Conservation (phyloP, 1,140 invertebrate genomes). For the Chelonus insularis region DNA sequence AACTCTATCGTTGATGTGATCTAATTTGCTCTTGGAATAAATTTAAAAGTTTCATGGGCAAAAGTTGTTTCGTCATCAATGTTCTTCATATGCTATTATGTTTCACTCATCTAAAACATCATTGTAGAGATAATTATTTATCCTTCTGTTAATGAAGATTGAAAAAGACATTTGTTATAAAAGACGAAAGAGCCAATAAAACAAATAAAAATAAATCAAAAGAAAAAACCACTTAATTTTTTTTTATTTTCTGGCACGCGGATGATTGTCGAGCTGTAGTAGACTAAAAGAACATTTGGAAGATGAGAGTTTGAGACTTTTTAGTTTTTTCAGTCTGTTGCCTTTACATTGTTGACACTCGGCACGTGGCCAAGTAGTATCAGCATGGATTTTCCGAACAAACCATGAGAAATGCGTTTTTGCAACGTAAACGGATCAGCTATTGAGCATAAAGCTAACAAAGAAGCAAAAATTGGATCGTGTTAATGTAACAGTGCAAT, state of each 20-base stretch:
- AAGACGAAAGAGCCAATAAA: too few relatives aligned
- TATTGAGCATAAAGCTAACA: not conserved
- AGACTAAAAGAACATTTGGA: not conserved
- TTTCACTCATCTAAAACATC: too few relatives aligned
- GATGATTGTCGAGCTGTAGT: not conserved
- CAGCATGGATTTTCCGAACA: not conserved
- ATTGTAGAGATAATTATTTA: too few relatives aligned
- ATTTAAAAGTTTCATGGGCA: constrained; percentile 2
- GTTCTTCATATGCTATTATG: too few relatives aligned
- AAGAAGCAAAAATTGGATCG: not conserved
- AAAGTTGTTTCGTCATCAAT: too few relatives aligned
- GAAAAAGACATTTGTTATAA: too few relatives aligned
- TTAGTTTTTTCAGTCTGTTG: constrained; percentile 4
- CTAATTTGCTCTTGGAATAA: not conserved
- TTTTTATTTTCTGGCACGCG: not conserved
- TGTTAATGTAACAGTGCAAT: not conserved
- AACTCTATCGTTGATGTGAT: constrained; percentile 3
- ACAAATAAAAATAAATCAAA: not conserved
- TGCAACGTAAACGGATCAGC: not conserved
- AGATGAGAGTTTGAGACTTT: too few relatives aligned
- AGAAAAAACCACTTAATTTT: not conserved
- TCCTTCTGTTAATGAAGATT: too few relatives aligned
- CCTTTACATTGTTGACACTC: constrained; percentile 2
- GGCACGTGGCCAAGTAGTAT: constrained; percentile 3
- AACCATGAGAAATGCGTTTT: not conserved